These are phyloP conservation scores for Reinhardtius hippoglossoides DNA, from an alignment of 2,113 vertebrate species.

Conservation along the genomic window DNA sequence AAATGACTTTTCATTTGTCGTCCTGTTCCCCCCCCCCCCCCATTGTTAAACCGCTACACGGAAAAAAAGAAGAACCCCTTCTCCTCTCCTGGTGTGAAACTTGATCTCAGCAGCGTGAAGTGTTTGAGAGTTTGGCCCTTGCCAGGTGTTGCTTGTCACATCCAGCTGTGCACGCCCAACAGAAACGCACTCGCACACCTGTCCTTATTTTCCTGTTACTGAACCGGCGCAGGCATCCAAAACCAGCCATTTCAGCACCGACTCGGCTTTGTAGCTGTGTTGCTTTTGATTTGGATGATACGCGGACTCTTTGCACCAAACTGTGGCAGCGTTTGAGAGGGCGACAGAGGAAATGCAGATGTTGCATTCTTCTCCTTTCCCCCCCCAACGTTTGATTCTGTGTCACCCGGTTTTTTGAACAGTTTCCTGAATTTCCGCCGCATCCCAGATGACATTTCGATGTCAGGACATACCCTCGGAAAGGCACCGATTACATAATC, in stretches of 20 bases:
- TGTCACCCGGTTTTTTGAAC: neutral
- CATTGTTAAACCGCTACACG: neutral
- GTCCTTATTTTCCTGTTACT: slow-evolving; percentile 52
- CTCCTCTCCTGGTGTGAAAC: slow-evolving; percentile 61
- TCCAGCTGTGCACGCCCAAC: slow-evolving; percentile 74
- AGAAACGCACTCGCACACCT: slow-evolving; percentile 51
- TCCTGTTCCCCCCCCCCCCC: neutral
- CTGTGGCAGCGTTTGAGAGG: neutral
- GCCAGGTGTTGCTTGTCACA: slow-evolving; percentile 81
- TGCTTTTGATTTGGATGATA: neutral
- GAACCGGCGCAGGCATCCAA: slow-evolving; percentile 24
- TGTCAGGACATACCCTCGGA: slow-evolving; percentile 39
- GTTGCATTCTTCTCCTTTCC: slow-evolving; percentile 14
- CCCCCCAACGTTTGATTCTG: neutral
- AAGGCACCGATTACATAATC: slow-evolving; percentile 74
- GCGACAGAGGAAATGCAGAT: slow-evolving; percentile 47
- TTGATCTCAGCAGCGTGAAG: slow-evolving; percentile 66
- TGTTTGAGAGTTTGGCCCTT: slow-evolving; percentile 71
- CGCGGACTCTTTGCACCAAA: slow-evolving; percentile 5
- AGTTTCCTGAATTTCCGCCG: neutral
- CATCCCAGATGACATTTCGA: slow-evolving; percentile 38
- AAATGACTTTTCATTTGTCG: neutral
- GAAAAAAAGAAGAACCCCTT: neutral
- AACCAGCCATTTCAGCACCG: neutral
- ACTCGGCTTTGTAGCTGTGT: neutral